phyloP scores from a whole-genome alignment of 2,888 invertebrate species.

The Orchestes rusci region DNA sequence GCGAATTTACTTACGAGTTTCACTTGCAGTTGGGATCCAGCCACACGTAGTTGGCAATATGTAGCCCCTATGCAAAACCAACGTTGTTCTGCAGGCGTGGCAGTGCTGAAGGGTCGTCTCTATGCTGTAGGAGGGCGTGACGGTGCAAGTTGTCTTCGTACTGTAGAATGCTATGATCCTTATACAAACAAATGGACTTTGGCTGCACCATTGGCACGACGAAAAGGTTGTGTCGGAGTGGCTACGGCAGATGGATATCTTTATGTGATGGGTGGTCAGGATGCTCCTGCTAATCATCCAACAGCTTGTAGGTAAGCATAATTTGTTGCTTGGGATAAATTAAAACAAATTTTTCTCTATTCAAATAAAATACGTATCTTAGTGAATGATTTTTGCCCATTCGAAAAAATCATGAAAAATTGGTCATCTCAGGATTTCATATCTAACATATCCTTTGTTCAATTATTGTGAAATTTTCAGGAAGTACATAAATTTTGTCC shows the following conservation, averaged over 20 bases:
- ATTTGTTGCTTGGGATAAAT: background rate
- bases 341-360: too few species aligned
- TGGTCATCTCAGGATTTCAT: too few species aligned
- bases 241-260: slow-evolving; percentile 82
- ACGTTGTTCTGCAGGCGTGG: slow-evolving; percentile 85
- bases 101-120: slow-evolving; percentile 73
- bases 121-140: slow-evolving; percentile 92
- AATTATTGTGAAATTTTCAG: too few species aligned
- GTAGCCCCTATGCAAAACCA: slow-evolving; percentile 86
- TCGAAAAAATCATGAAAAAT: too few species aligned
- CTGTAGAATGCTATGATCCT: slow-evolving; percentile 76
- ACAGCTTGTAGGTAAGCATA: slow-evolving; percentile 56
- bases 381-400: too few species aligned
- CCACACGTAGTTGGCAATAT: slow-evolving; percentile 80
- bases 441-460: too few species aligned
- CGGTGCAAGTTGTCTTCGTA: slow-evolving; percentile 81
- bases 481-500: too few species aligned
- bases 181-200: slow-evolving; percentile 75
- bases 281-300: slow-evolving; percentile 83
- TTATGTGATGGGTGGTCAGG: slow-evolving; percentile 91
- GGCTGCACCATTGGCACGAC: slow-evolving; percentile 78
- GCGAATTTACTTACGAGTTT: too few species aligned
- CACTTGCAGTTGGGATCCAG: slow-evolving; percentile 78
- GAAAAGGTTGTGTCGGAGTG: slow-evolving; percentile 62
- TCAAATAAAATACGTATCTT: too few species aligned